Conservation (phyloP, 37 sponge, comb jelly and placozoan genomes). For the Spongilla lacustris region DNA sequence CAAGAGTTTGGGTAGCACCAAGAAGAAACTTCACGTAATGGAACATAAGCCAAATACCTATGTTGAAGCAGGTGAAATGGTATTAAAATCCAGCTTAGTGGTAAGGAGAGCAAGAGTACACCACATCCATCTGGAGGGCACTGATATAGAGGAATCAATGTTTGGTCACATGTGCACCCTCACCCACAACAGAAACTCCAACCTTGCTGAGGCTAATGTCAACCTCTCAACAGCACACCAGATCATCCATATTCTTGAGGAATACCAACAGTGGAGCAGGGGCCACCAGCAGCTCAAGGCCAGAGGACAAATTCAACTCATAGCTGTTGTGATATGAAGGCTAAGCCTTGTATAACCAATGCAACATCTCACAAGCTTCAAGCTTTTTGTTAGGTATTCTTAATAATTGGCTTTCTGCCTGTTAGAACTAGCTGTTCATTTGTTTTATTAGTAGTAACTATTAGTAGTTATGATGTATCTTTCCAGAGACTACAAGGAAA, state of each 20-base stretch:
- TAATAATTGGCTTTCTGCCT: no score
- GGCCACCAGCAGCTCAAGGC: not conserved
- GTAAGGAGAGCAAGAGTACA: not conserved
- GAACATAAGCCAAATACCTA: no score
- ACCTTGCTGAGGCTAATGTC: not conserved
- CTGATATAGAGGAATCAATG: not conserved
- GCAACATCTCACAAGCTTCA: no score
- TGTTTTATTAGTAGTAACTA: no score
- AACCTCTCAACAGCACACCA: not conserved
- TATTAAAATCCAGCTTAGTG: not conserved
- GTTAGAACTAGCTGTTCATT: no score
- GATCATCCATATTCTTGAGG: not conserved
- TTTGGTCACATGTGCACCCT: not conserved
- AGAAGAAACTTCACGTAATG: no score
- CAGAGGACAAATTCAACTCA: not conserved
- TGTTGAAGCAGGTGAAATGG: not conserved
- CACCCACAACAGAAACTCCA: not conserved
- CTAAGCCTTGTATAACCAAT: not conserved
- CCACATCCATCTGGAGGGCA: not conserved
- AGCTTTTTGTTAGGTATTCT: no score
- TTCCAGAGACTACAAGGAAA: no score
- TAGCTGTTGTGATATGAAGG: not conserved
- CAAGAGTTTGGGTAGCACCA: no score
- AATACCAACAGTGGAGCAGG: not conserved
- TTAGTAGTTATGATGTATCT: no score